Evolutionary conservation across 2,888 invertebrate species (phyloP).

Genomic region (Drosophila pseudotakahashii): DNA sequence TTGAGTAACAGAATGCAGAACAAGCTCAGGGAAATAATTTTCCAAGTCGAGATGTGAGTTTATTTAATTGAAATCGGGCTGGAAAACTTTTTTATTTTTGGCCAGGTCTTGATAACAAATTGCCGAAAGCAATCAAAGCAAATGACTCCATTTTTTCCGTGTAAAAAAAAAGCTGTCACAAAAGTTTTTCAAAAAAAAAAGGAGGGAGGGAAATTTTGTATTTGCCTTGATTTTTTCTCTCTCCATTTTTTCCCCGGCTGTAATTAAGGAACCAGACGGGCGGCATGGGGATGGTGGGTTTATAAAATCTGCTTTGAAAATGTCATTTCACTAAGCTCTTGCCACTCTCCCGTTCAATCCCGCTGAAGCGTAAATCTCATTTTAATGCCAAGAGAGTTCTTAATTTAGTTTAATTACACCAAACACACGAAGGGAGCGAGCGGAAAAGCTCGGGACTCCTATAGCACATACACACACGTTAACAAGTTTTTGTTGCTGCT

Average conservation of each 20-base stretch:
- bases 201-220: slow-evolving; percentile 42
- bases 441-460: not conserved
- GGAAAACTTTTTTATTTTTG: slow-evolving; percentile 37
- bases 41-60: slow-evolving; percentile 20
- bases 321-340: slow-evolving; percentile 52
- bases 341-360: slow-evolving; percentile 53
- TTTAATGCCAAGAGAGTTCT: slow-evolving; percentile 80
- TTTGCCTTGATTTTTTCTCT: slow-evolving; percentile 18
- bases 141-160: slow-evolving; percentile 57
- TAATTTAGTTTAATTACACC: slow-evolving; percentile 79
- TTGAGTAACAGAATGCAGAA: slow-evolving; percentile 49
- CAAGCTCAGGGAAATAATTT: slow-evolving; percentile 28
- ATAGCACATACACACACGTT: slow-evolving; percentile 49
- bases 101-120: slow-evolving; percentile 24
- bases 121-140: slow-evolving; percentile 38
- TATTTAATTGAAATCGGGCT: slow-evolving; percentile 44
- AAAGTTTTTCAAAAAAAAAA: slow-evolving; percentile 40
- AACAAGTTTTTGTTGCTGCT: slow-evolving; percentile 72
- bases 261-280: slow-evolving; percentile 38
- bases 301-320: slow-evolving; percentile 49
- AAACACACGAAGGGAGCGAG: slow-evolving; percentile 53
- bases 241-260: slow-evolving; percentile 9
- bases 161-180: not conserved
- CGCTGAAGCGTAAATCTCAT: slow-evolving; percentile 79
- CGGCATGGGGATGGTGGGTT: not conserved